Percentiles rank a stretch among this genome's conserved stretches.
Evolutionary conservation across 1,140 invertebrate species (phyloP).

Genomic region (Drosophila subpulchrella): DNA sequence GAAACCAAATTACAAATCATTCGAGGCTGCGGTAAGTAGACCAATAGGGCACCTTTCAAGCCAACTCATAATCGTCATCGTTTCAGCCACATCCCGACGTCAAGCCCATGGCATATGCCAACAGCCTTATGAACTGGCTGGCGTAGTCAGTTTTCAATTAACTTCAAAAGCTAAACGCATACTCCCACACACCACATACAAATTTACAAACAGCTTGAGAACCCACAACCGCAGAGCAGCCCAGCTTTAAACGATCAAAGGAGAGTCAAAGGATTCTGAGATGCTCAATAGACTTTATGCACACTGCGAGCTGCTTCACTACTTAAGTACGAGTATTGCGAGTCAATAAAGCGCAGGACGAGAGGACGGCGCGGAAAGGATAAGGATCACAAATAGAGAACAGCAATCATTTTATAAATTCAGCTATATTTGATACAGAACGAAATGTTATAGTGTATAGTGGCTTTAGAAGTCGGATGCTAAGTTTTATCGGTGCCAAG

Average conservation of each 20-base stretch:
- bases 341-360: slow-evolving; percentile 20
- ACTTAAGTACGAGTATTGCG: slow-evolving; percentile 52
- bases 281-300: slow-evolving; percentile 64
- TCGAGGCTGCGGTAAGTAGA: slow-evolving; percentile 91
- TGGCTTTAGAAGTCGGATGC: slow-evolving; percentile 80
- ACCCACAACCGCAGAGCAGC: slow-evolving; percentile 53
- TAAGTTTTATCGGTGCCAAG: slow-evolving; percentile 75
- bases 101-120: slow-evolving; percentile 98
- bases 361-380: slow-evolving; percentile 2
- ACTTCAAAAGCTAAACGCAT: slow-evolving; percentile 73
- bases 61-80: slow-evolving; percentile 27
- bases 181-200: slow-evolving; percentile 38
- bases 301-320: slow-evolving; percentile 48
- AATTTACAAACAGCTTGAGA: slow-evolving; percentile 61
- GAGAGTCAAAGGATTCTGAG: slow-evolving; percentile 24
- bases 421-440: slow-evolving; percentile 77
- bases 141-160: slow-evolving; percentile 66
- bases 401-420: slow-evolving; percentile 69
- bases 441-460: slow-evolving; percentile 60
- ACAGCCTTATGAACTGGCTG: slow-evolving; percentile 86
- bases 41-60: not conserved
- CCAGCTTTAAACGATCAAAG: slow-evolving; percentile 43
- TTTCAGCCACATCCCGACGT: slow-evolving; percentile 97
- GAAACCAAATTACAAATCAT: slow-evolving; percentile 95
- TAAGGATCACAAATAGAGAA: slow-evolving; percentile 29